Evolutionary conservation across 2,888 invertebrate species (phyloP).

Genomic region (Seira sanloemensis): DNA sequence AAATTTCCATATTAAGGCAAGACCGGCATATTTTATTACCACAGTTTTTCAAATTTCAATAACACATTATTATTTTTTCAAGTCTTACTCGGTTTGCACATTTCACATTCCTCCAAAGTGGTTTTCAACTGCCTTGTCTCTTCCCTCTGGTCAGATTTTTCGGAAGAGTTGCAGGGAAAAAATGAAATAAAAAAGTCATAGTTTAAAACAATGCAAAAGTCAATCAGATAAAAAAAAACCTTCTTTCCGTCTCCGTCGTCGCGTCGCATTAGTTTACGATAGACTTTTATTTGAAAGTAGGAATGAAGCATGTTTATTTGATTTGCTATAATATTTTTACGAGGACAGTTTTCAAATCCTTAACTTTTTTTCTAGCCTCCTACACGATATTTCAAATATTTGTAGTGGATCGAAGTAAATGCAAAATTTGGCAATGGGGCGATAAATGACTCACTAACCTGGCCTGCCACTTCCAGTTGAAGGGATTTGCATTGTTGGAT

Average conservation of each 20-base stretch:
- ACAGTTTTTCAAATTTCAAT: slow-evolving; percentile 28
- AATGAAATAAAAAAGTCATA: slow-evolving; percentile 1
- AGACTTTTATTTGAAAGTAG: background rate
- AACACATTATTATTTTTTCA: slow-evolving; percentile 30
- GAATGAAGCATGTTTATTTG: slow-evolving; percentile 6
- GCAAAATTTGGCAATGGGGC: slow-evolving; percentile 23
- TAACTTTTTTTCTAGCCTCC: slow-evolving; percentile 29
- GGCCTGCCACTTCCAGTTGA: slow-evolving; percentile 83
- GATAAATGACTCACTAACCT: slow-evolving; percentile 76
- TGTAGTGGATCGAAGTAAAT: slow-evolving; percentile 11
- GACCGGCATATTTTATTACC: slow-evolving; percentile 5
- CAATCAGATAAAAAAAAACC: background rate
- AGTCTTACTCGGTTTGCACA: slow-evolving; percentile 78
- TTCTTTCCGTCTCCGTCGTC: background rate
- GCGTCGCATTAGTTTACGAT: slow-evolving; percentile 5
- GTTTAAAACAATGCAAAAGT: slow-evolving; percentile 39
- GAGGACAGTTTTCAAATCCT: background rate
- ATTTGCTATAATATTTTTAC: background rate
- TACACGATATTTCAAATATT: slow-evolving; percentile 25
- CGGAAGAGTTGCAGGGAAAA: background rate
- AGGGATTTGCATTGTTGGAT: slow-evolving; percentile 83
- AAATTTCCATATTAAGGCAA: slow-evolving; percentile 42
- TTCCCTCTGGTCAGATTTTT: slow-evolving; percentile 76
- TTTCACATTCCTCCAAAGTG: slow-evolving; percentile 87
- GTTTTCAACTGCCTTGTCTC: slow-evolving; percentile 84